Conservation (phyloP, 2,113 vertebrate genomes). For the Girardinichthys multiradiatus region DNA sequence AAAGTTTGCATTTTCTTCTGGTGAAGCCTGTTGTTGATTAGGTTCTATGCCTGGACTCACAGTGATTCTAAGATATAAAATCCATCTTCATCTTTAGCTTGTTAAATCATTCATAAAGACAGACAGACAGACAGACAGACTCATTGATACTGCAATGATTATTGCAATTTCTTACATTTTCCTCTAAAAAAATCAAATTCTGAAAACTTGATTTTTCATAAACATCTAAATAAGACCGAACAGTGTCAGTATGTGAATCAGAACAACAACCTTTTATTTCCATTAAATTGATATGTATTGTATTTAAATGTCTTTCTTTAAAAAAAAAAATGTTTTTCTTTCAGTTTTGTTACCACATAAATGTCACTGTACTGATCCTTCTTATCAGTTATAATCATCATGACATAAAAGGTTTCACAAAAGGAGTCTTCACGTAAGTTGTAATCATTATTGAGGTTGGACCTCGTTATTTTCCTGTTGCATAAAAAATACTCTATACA, state of each 20-base stretch:
- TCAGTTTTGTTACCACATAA: not conserved
- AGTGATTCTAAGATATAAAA: too few relatives aligned
- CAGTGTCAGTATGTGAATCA: not conserved
- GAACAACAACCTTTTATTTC: not conserved
- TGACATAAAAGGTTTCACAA: not conserved
- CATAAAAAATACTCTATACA: constrained; percentile 36
- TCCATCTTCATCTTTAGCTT: too few relatives aligned
- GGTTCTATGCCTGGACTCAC: too few relatives aligned
- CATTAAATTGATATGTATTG: not conserved
- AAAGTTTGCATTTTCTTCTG: too few relatives aligned
- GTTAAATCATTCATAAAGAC: too few relatives aligned
- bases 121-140: too few relatives aligned
- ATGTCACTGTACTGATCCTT: not conserved
- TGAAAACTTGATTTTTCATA: too few relatives aligned
- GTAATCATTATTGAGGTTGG: constrained; percentile 15
- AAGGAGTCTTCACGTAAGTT: constrained; percentile 10
- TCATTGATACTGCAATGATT: too few relatives aligned
- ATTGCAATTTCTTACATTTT: too few relatives aligned
- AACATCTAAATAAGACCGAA: not conserved
- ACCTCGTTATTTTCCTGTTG: constrained; percentile 32
- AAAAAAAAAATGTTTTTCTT: not conserved
- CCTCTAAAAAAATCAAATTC: too few relatives aligned
- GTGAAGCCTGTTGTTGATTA: too few relatives aligned
- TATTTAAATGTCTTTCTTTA: too few relatives aligned
- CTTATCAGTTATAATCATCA: not conserved